Percentiles rank a stretch among this genome's conserved stretches.
Conservation (phyloP, 1,140 invertebrate species). For the Stegodyphus dumicola region DNA sequence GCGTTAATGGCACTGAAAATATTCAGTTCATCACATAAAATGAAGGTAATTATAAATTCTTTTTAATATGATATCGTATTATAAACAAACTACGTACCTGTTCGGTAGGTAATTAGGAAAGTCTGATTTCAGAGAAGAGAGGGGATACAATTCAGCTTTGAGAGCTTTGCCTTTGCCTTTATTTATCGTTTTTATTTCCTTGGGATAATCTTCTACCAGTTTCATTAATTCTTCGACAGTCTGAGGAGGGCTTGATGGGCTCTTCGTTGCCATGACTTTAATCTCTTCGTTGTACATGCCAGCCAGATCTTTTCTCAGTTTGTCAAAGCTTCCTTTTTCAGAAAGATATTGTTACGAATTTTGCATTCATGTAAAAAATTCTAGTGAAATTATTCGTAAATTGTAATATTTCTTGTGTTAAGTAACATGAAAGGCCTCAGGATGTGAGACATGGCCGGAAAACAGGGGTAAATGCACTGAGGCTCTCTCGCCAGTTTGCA, state of each 20-base stretch:
- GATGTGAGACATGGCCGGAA: too few species aligned
- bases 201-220: conserved; percentile 52
- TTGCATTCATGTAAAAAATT: too few species aligned
- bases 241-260: conserved; percentile 49
- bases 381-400: too few species aligned
- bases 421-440: too few species aligned
- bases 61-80: not conserved
- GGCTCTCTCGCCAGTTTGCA: too few species aligned
- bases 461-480: too few species aligned
- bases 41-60: not conserved
- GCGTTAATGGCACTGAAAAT: conserved; percentile 44
- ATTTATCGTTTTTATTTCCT: conserved; percentile 39
- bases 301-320: conserved; percentile 43
- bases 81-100: conserved; percentile 13
- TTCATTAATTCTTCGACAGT: conserved; percentile 55
- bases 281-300: conserved; percentile 59
- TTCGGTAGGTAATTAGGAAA: conserved; percentile 51
- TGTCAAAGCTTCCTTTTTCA: conserved; percentile 53
- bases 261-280: conserved; percentile 36
- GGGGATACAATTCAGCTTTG: conserved; percentile 51
- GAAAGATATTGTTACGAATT: not conserved
- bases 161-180: conserved; percentile 50
- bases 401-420: too few species aligned
- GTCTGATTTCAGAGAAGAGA: conserved; percentile 45
- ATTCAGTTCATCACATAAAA: not conserved